Evolutionary conservation across 1,140 invertebrate species (phyloP).

Genomic region (Notospermus geniculatus): DNA sequence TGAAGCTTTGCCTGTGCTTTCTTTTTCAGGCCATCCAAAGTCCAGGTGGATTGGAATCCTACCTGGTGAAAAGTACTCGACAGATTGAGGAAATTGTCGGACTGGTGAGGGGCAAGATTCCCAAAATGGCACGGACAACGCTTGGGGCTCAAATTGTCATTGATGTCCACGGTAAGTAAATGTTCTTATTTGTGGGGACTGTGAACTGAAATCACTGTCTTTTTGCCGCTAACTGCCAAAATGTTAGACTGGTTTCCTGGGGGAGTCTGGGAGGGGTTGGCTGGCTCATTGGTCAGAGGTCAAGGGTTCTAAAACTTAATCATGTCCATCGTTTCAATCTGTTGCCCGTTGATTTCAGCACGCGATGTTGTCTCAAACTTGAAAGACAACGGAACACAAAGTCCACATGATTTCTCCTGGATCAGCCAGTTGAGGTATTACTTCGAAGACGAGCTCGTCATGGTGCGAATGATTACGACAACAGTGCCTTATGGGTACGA

Average conservation of each 20-base stretch:
- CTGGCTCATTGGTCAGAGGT: no score
- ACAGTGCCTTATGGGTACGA: slow-evolving; percentile 53
- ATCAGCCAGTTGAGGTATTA: slow-evolving; percentile 56
- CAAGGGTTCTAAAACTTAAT: no score
- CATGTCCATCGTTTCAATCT: background rate
- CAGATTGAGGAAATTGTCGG: slow-evolving; percentile 54
- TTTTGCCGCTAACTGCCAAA: no score
- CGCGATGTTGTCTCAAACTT: slow-evolving; percentile 71
- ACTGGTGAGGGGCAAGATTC: slow-evolving; percentile 51
- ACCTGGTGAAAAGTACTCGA: slow-evolving; percentile 48
- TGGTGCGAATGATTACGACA: slow-evolving; percentile 55
- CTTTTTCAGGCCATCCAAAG: slow-evolving; percentile 41
- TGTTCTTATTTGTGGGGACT: no score
- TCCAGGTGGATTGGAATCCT: slow-evolving; percentile 36
- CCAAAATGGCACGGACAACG: slow-evolving; percentile 53
- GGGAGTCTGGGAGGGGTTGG: no score
- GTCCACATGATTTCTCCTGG: slow-evolving; percentile 52
- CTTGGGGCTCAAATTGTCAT: slow-evolving; percentile 56
- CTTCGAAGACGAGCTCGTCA: slow-evolving; percentile 32
- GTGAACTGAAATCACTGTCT: no score
- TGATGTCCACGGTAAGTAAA: slow-evolving; percentile 56
- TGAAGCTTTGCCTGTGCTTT: background rate
- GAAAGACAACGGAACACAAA: slow-evolving; percentile 29
- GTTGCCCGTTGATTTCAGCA: slow-evolving; percentile 58
- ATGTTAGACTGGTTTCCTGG: no score